Conservation (phyloP, 2,888 invertebrate genomes). For the Celastrina argiolus region DNA sequence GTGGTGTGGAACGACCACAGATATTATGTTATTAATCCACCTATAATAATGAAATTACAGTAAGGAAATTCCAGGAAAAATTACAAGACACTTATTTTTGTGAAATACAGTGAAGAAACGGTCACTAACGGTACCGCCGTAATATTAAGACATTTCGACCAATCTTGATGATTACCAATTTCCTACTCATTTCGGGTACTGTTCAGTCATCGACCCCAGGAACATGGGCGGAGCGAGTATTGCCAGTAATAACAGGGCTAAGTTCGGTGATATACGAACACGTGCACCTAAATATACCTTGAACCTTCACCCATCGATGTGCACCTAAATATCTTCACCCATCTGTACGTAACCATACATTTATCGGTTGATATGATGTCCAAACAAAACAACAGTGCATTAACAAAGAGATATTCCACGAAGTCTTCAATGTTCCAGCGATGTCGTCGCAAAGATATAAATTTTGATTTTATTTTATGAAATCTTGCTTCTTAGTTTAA, state of each 20-base stretch:
- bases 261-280: slow-evolving; percentile 24
- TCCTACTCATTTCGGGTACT: slow-evolving; percentile 35
- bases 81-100: neutral
- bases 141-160: slow-evolving; percentile 8
- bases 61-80: neutral
- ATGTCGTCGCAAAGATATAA: too few species aligned
- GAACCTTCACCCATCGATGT: neutral
- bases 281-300: neutral
- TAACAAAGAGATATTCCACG: neutral
- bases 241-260: slow-evolving; percentile 48
- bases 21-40: too few species aligned
- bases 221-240: slow-evolving; percentile 47
- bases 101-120: neutral
- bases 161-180: slow-evolving; percentile 34
- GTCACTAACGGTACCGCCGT: neutral
- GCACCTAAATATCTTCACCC: neutral
- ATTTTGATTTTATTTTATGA: too few species aligned
- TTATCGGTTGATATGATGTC: slow-evolving; percentile 38
- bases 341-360: neutral
- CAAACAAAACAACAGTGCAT: slow-evolving; percentile 39
- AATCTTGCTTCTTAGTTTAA: too few species aligned
- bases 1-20: too few species aligned
- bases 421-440: too few species aligned
- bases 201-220: slow-evolving; percentile 41
- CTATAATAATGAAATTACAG: neutral